A percentile compares a stretch with the other conserved stretches of the same genome.
These are phyloP conservation scores for Cosmia pyralina DNA, from an alignment of 2,888 invertebrate genomes.

Conservation along the genomic window DNA sequence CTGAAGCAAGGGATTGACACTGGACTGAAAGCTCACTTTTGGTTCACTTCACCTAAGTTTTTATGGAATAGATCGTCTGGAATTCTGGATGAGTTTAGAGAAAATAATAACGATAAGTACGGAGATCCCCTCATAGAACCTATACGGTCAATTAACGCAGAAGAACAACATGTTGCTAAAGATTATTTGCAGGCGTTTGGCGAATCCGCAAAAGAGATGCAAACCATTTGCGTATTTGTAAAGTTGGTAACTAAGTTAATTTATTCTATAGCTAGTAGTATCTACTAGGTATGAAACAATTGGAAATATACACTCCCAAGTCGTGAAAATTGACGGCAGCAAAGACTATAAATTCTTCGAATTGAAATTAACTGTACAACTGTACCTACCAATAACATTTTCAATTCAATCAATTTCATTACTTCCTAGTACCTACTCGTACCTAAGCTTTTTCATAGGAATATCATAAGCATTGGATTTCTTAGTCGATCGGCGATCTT, in stretches of 20 bases:
- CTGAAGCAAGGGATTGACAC: neutral
- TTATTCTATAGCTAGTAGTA: too few species aligned
- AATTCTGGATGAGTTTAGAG: neutral
- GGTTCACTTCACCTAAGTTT: neutral
- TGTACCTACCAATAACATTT: neutral
- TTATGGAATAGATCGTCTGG: neutral
- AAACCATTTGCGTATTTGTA: neutral
- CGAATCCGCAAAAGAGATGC: neutral
- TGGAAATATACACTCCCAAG: too few species aligned
- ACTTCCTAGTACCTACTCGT: too few species aligned
- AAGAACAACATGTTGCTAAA: neutral
- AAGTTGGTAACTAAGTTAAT: neutral
- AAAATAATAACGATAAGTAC: neutral
- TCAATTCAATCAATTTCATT: neutral
- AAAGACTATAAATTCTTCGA: too few species aligned
- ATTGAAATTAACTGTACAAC: neutral
- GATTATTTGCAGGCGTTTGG: slow-evolving; percentile 2
- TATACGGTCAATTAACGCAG: neutral
- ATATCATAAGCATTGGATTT: neutral
- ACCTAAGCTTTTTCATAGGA: neutral
- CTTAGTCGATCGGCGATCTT: neutral
- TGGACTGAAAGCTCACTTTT: neutral
- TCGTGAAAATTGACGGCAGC: too few species aligned
- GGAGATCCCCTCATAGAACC: neutral
- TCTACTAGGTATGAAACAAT: too few species aligned